A percentile compares a stretch with the other conserved stretches of the same genome.
phyloP scores from a whole-genome alignment of 1,140 invertebrate genomes.

The Lasioglossum baleicum region DNA sequence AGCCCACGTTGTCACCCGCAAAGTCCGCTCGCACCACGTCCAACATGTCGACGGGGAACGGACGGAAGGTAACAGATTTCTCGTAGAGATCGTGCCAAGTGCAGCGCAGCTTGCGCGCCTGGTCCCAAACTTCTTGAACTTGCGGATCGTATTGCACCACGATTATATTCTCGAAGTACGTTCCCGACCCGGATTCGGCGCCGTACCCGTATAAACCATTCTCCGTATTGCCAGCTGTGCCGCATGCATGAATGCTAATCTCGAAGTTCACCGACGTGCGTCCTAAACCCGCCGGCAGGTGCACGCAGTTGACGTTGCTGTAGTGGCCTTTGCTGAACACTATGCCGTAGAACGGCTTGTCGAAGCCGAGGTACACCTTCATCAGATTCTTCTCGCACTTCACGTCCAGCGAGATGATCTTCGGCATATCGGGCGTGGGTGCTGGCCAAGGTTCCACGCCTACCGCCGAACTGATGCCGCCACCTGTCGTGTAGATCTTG shows the following conservation, averaged over 20 bases:
- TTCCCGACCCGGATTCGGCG: slow-evolving; percentile 91
- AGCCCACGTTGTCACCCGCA: slow-evolving; percentile 96
- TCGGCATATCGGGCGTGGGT: slow-evolving; percentile 91
- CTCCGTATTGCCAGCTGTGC: slow-evolving; percentile 93
- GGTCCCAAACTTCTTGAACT: slow-evolving; percentile 98
- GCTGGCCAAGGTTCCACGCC: slow-evolving; percentile 88
- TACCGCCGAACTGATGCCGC: slow-evolving; percentile 66
- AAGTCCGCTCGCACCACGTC: slow-evolving; percentile 96
- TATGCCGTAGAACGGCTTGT: slow-evolving; percentile 96
- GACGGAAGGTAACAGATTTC: slow-evolving; percentile 95
- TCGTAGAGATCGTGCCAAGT: slow-evolving; percentile 98
- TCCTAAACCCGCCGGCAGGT: slow-evolving; percentile 92
- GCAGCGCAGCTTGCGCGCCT: slow-evolving; percentile 93
- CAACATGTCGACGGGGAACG: slow-evolving; percentile 97
- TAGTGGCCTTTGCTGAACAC: slow-evolving; percentile 96
- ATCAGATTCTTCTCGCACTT: slow-evolving; percentile 97
- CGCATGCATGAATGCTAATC: slow-evolving; percentile 93
- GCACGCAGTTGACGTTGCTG: slow-evolving; percentile 94
- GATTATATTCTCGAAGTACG: slow-evolving; percentile 96
- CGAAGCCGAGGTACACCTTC: slow-evolving; percentile 95
- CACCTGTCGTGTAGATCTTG: slow-evolving; percentile 79
- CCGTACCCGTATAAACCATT: slow-evolving; percentile 92
- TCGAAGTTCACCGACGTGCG: slow-evolving; percentile 93
- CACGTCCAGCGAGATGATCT: slow-evolving; percentile 93
- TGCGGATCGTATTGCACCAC: slow-evolving; percentile 96